Evolutionary conservation across 2,113 vertebrate genomes (phyloP).

Genomic region (Paramormyrops kingsleyae): DNA sequence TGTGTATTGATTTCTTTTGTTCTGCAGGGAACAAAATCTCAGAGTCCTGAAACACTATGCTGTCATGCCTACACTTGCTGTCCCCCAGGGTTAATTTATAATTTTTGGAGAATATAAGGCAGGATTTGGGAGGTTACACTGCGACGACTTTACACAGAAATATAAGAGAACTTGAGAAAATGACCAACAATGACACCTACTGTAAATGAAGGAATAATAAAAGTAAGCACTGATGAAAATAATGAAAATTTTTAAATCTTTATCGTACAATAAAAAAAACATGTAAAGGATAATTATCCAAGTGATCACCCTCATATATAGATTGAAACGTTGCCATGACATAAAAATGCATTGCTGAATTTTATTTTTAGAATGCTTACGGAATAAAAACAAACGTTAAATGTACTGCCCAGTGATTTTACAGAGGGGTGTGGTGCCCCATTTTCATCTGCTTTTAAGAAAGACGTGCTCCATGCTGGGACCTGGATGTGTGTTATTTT

Average conservation of each 20-base stretch:
- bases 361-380: constrained; percentile 34
- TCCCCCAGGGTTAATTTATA: neutral
- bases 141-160: neutral
- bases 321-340: constrained; percentile 29
- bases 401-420: constrained; percentile 32
- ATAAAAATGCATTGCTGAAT: constrained; percentile 23
- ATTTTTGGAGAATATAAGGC: neutral
- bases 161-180: neutral
- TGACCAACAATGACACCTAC: neutral
- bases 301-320: neutral
- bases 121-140: neutral
- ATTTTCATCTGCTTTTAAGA: constrained; percentile 30
- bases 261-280: neutral
- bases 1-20: neutral
- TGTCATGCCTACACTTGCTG: neutral
- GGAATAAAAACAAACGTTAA: constrained; percentile 31
- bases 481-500: neutral
- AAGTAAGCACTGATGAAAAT: neutral
- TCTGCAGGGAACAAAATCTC: neutral
- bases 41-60: neutral
- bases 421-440: constrained; percentile 33
- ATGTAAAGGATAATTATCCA: neutral
- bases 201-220: neutral
- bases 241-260: neutral
- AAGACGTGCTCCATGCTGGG: constrained; percentile 2